phyloP scores from a whole-genome alignment of 2,113 vertebrate genomes.

The Notechis scutatus region DNA sequence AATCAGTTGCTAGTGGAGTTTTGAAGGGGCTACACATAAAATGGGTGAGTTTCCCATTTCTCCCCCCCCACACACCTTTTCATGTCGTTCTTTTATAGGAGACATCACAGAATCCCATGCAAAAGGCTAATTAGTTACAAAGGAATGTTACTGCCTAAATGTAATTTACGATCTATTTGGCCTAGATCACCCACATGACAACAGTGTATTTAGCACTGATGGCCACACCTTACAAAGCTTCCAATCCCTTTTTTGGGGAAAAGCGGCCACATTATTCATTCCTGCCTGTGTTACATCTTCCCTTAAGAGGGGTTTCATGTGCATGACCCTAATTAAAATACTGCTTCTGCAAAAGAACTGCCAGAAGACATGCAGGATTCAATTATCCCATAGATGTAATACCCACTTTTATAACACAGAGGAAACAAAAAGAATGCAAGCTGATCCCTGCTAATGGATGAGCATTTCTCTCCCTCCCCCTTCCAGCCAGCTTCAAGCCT shows the following conservation, averaged over 20 bases:
- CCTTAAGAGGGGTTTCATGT: conserved; percentile 10
- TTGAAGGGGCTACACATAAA: conserved; percentile 18
- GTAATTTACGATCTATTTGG: conserved; percentile 8
- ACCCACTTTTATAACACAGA: conserved; percentile 24
- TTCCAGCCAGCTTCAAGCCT: neutral
- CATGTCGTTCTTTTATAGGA: conserved; percentile 1
- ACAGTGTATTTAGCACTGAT: neutral
- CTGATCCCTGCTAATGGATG: neutral
- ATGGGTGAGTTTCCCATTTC: conserved; percentile 23
- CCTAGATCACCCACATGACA: conserved; percentile 24
- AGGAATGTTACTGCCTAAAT: conserved; percentile 25
- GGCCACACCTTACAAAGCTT: conserved; percentile 15
- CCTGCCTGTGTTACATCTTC: conserved; percentile 11
- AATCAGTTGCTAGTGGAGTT: conserved; percentile 25
- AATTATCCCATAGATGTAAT: conserved; percentile 26
- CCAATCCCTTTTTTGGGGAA: conserved; percentile 17
- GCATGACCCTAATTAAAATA: conserved; percentile 42
- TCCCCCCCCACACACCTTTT: conserved; percentile 9
- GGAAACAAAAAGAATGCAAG: neutral
- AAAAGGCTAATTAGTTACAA: conserved; percentile 42
- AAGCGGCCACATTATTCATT: conserved; percentile 26
- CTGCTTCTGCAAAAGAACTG: conserved; percentile 30
- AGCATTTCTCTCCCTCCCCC: neutral
- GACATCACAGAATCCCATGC: neutral
- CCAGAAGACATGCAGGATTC: conserved; percentile 22